Conservation (phyloP, 1,140 invertebrate genomes). For the Ganaspis sp. region DNA sequence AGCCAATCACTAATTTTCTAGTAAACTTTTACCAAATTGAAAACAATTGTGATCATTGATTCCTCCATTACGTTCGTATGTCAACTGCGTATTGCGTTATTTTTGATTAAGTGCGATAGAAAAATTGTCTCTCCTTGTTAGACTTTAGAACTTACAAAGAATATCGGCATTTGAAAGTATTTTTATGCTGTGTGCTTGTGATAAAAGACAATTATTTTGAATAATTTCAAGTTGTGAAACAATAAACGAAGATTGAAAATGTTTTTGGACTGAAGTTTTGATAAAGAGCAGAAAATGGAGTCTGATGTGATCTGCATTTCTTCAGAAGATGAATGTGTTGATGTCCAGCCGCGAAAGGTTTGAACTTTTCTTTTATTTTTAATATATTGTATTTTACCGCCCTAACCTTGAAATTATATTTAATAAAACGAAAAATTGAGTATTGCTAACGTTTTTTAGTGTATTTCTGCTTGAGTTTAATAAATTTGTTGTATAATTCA, state of each 20-base stretch:
- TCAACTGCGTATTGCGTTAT: slow-evolving; percentile 12
- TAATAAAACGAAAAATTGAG: not conserved
- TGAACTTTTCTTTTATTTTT: not conserved
- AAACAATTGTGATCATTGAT: not conserved
- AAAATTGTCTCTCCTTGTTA: not conserved
- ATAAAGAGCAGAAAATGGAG: not conserved
- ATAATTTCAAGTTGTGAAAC: not conserved
- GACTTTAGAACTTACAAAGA: not conserved
- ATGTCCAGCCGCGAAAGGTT: slow-evolving; percentile 39
- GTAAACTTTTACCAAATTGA: not conserved
- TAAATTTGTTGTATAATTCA: too few species aligned
- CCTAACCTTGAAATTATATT: not conserved
- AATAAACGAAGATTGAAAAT: too few species aligned
- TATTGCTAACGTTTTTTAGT: too few species aligned
- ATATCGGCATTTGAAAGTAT: not conserved
- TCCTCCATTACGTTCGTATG: not conserved
- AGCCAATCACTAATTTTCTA: not conserved
- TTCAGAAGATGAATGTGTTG: slow-evolving; percentile 50
- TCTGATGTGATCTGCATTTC: slow-evolving; percentile 53
- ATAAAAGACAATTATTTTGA: not conserved
- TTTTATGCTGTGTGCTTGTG: not conserved
- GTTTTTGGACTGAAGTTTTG: not conserved
- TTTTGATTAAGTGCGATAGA: not conserved
- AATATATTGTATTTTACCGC: not conserved
- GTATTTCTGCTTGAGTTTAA: too few species aligned